These are phyloP conservation scores for Rhincodon typus DNA, from an alignment of 2,797 vertebrate genomes.

Conservation along the genomic window DNA sequence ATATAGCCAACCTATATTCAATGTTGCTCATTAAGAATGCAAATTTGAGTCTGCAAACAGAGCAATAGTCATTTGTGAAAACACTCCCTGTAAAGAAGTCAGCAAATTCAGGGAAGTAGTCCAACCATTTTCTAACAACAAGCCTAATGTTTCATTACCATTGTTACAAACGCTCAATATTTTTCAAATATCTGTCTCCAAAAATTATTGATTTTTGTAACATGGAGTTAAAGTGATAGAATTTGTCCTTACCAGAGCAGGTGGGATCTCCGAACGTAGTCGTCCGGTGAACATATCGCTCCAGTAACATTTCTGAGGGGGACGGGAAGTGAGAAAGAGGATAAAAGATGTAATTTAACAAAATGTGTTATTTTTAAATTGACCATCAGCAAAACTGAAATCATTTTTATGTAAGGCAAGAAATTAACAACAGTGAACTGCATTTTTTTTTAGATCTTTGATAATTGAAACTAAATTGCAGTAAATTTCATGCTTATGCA, in stretches of 20 bases:
- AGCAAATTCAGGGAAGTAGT: slow-evolving; percentile 34
- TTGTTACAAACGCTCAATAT: neutral
- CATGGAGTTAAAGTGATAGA: neutral
- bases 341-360: slow-evolving; percentile 36
- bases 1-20: neutral
- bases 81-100: neutral
- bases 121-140: neutral
- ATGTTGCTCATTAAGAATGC: neutral
- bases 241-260: slow-evolving; percentile 64
- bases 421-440: neutral
- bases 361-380: neutral
- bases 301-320: slow-evolving; percentile 82
- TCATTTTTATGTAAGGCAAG: neutral
- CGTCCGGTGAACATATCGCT: slow-evolving; percentile 98
- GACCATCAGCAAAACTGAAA: neutral
- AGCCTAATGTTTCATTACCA: neutral
- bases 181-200: neutral
- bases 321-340: slow-evolving; percentile 26
- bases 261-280: slow-evolving; percentile 86
- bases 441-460: neutral
- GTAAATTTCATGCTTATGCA: neutral
- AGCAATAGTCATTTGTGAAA: neutral
- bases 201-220: neutral
- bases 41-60: neutral
- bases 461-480: neutral